Conservation (phyloP, 2,797 vertebrate genomes). For the Lycodopsis pacificus region DNA sequence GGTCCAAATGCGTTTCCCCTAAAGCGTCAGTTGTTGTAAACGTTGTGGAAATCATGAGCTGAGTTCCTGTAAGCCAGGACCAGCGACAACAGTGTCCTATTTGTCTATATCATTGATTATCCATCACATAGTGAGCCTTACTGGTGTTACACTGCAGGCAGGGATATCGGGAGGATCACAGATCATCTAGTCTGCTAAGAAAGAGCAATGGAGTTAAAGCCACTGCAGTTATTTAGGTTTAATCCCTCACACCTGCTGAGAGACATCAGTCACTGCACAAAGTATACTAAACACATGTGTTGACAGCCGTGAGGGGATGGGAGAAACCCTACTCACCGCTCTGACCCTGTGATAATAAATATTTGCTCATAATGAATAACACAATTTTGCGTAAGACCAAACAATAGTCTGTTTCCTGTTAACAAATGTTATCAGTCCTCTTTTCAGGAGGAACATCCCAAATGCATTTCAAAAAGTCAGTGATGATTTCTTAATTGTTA, state of each 20-base stretch:
- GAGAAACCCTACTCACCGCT: background rate
- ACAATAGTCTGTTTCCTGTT: background rate
- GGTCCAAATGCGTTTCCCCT: slow-evolving; percentile 6
- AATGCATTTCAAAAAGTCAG: background rate
- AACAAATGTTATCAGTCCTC: slow-evolving; percentile 24
- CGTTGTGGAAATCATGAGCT: slow-evolving; percentile 11
- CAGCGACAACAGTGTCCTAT: slow-evolving; percentile 6
- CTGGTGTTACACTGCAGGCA: slow-evolving; percentile 11
- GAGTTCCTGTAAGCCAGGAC: slow-evolving; percentile 15
- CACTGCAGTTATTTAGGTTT: slow-evolving; percentile 14
- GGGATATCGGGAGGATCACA: slow-evolving; percentile 26
- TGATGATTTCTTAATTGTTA: background rate
- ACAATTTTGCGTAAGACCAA: background rate
- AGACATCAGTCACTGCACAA: slow-evolving; percentile 12
- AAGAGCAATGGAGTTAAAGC: slow-evolving; percentile 12
- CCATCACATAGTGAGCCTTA: slow-evolving; percentile 41
- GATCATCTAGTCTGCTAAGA: slow-evolving; percentile 25
- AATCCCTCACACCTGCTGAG: slow-evolving; percentile 1
- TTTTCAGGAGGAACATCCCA: background rate
- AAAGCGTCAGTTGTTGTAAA: slow-evolving; percentile 5
- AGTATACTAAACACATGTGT: background rate
- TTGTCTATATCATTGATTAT: slow-evolving; percentile 55
- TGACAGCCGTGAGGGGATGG: background rate
- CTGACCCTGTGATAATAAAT: slow-evolving; percentile 5
- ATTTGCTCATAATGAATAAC: background rate